Evolutionary conservation across 2,113 vertebrate species (phyloP), one percentile per base, ranked within the genome.

Genomic region (Percopsis transmontana): DNA sequence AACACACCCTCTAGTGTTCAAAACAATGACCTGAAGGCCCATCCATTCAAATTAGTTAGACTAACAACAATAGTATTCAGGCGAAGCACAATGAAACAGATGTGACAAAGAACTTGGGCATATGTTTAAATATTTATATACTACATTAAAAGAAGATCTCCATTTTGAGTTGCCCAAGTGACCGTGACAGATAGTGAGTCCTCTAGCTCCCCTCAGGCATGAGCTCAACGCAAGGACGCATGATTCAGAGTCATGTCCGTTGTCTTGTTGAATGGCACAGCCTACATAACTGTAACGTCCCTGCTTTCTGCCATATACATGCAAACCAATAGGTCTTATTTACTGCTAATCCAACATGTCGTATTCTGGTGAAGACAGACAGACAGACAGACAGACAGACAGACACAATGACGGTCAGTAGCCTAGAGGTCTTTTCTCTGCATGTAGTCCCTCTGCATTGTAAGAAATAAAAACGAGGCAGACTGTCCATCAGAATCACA

Each of bases 401-500:
- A 3, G 0, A 33, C 2, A 33, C 7, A 33, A 33, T 2, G 27
- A 33, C 27, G 27, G 27, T 33, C 27, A 33, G 4, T 7, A 33
- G 27, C n/a, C n/a, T 33, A 33, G 1, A 33, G 27, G 27, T 45
- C 54, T 69, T 48, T 20, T 45, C 10, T 14, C 19, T 44, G 53
- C 68, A 61, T 70, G 72, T 59, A 48, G 58, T 70, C 61, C n/a
- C 45, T 42, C 67, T 58, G 66, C 41, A 24, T 47, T 38, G 53
- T n/a, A n/a, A 76, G 68, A 85, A 74, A 75, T 72, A 85, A 73
- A 58, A 84, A 66, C 78, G 70, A 61, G 73, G 54, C 52, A 24
- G 19, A 55, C 75, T 69, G 82, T 77, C 82, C 79, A 79, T 87
- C 84, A 80, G 80, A 76, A 79, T 67, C 67, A 47, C 71, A 27